These are phyloP conservation scores for Gopherus flavomarginatus DNA, from an alignment of 2,113 vertebrate genomes.

Conservation along the genomic window DNA sequence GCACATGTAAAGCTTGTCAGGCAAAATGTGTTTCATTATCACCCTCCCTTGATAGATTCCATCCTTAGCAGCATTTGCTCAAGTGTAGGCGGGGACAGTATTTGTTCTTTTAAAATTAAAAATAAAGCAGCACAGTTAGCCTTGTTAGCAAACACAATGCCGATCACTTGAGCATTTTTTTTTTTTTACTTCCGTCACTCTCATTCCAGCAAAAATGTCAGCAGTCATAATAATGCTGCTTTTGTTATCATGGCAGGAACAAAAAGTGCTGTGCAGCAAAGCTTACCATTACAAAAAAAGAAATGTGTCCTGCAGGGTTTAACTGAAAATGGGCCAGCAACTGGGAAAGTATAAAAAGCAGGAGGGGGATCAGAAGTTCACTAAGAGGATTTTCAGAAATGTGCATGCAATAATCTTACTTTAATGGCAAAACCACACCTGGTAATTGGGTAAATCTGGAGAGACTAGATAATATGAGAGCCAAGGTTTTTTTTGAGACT, in stretches of 20 bases:
- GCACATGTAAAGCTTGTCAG: not conserved
- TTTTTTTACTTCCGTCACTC: not conserved
- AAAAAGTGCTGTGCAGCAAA: not conserved
- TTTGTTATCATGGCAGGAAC: not conserved
- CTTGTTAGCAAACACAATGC: not conserved
- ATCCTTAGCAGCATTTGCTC: not conserved
- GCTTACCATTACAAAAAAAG: not conserved
- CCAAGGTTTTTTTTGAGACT: not conserved
- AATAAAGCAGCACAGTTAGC: not conserved
- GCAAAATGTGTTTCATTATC: not conserved
- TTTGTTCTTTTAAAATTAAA: not conserved
- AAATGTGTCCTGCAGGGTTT: not conserved
- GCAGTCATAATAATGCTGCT: not conserved
- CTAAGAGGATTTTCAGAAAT: constrained; percentile 5
- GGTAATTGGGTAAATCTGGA: not conserved
- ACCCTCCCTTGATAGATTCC: not conserved
- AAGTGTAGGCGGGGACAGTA: not conserved
- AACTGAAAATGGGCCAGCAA: not conserved
- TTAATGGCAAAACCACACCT: not conserved
- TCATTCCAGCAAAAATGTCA: not conserved
- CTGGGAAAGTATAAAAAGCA: not conserved
- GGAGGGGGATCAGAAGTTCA: not conserved
- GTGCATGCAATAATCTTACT: not conserved
- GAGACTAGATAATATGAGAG: not conserved
- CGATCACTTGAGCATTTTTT: not conserved